These are phyloP conservation scores for Drosophila aff. DNA, from an alignment of 1,140 invertebrate genomes.

Conservation along the genomic window DNA sequence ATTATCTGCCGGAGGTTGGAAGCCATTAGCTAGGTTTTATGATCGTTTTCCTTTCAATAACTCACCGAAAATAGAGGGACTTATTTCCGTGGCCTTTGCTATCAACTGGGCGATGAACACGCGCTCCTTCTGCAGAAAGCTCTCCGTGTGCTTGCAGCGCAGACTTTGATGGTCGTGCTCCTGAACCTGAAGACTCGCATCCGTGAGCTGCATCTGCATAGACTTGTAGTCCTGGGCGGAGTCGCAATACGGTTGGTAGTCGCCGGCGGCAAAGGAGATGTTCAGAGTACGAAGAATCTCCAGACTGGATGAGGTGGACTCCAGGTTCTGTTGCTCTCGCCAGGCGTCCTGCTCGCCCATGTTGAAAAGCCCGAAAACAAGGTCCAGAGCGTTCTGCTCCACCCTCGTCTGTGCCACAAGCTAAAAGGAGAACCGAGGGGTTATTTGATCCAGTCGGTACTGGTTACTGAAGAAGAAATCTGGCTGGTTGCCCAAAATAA, in stretches of 20 bases:
- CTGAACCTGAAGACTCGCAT: conserved; percentile 8
- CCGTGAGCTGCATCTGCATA: conserved; percentile 40
- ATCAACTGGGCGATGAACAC: conserved; percentile 76
- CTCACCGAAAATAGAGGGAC: conserved; percentile 78
- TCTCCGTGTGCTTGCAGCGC: conserved; percentile 85
- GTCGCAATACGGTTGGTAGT: conserved; percentile 70
- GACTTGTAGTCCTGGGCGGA: conserved; percentile 64
- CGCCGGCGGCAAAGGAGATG: conserved; percentile 71
- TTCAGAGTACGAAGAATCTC: conserved; percentile 79
- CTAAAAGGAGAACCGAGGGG: not conserved
- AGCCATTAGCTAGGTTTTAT: not conserved
- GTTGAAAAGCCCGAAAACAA: conserved; percentile 81
- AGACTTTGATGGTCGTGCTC: conserved; percentile 71
- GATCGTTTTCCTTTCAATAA: not conserved
- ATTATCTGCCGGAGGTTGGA: conserved; percentile 73
- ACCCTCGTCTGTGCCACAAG: conserved; percentile 70
- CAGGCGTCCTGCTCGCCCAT: conserved; percentile 81
- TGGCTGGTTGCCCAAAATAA: not conserved
- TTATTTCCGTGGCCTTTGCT: conserved; percentile 74
- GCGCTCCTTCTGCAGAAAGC: conserved; percentile 74
- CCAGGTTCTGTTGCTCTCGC: conserved; percentile 69
- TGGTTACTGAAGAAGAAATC: not conserved
- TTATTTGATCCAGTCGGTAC: not conserved
- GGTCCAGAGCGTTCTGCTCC: conserved; percentile 73
- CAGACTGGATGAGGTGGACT: conserved; percentile 76